These are phyloP conservation scores for Gisinianus flammeolus DNA, from an alignment of 2,888 invertebrate species.

Conservation along the genomic window DNA sequence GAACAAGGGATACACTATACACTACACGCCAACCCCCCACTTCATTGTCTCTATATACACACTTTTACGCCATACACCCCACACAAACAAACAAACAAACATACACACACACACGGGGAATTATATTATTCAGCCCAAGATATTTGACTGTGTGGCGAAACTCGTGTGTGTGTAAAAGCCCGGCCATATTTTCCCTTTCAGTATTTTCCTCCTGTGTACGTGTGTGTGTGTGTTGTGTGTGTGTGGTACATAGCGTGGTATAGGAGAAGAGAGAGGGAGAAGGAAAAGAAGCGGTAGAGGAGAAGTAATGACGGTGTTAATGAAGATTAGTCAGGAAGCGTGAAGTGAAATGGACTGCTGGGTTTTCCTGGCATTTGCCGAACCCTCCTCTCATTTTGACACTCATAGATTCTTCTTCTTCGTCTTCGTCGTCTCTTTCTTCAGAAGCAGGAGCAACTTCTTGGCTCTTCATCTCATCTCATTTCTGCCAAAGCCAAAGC, in stretches of 20 bases:
- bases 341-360: slow-evolving; percentile 35
- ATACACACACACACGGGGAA: no score
- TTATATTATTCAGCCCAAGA: background rate
- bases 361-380: slow-evolving; percentile 31
- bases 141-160: slow-evolving; percentile 1
- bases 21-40: no score
- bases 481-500: background rate
- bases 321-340: slow-evolving; percentile 39
- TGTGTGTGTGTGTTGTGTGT: background rate
- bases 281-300: slow-evolving; percentile 9
- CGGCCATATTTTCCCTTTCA: no score
- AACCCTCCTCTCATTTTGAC: slow-evolving; percentile 29
- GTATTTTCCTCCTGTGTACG: background rate
- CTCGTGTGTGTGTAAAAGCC: background rate
- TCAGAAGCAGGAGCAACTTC: slow-evolving; percentile 19
- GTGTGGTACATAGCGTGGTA: background rate
- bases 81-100: no score
- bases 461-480: slow-evolving; percentile 27
- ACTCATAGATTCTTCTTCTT: slow-evolving; percentile 31
- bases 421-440: slow-evolving; percentile 28
- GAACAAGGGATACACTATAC: no score
- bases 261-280: background rate
- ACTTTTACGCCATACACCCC: no score
- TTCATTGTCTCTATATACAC: background rate
- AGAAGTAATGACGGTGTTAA: slow-evolving; percentile 41